Evolutionary conservation across 2,797 vertebrate species (phyloP), one percentile per base, ranked within the genome.

Genomic region (Aplochiton taeniatus): DNA sequence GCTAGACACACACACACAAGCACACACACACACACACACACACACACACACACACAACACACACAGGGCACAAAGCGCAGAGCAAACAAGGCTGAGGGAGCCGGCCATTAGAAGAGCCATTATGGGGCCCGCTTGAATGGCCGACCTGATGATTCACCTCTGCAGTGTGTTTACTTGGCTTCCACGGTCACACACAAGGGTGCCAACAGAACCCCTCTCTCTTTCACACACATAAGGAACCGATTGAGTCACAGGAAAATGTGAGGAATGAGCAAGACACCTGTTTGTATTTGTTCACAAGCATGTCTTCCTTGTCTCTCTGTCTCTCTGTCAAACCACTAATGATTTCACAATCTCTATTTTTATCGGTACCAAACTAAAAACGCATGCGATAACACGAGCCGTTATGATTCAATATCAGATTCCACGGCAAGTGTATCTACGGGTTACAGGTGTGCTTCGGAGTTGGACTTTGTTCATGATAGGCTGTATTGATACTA

Each of bases 31-130:
- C 16, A 45, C 57, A 58, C 42, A 58, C 72, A 16, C 41, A 44
- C 56, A 43, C 55, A 43, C 14, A 58, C 6, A 55, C 53, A 31
- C 20, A 55, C 53, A 55, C 47, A 48, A 48, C 14, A n/a, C 41
- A 31, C 58, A 79, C 81, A 79, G 73, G 66, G 63, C 11, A 54
- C 73, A 79, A 78, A 88, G 86, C 76, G 79, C 59, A 67, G 62
- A 87, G 74, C 84, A 92, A 93, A 93, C 83, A 91, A 43, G 54
- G 69, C 65, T 51, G 82, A 81, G 73, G 72, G 63, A 74, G 62
- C 77, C 0, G 71, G 45, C 76, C 66, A 65, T 18, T 74, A 65
- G 63, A 68, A 70, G 57, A 66, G 18, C 58, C 75, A 78, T 83
- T 84, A 71, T 20, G 63, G 73, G 72, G 66, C 65, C 74, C 81